Conservation (phyloP, 2,113 vertebrate species). For the Nettapus auritus region DNA sequence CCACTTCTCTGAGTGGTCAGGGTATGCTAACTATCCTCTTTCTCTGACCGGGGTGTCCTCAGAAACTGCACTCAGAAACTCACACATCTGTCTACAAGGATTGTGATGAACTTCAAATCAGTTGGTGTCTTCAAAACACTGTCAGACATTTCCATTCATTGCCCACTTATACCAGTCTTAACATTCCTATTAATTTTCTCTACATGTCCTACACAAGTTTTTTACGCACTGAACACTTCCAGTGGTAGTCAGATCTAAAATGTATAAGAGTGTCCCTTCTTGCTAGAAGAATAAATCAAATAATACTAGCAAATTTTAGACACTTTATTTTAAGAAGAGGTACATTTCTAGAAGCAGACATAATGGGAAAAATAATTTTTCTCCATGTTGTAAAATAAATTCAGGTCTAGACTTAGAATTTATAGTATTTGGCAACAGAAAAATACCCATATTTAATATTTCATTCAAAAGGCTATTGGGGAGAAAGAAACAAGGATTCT, state of each 20-base stretch:
- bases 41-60: not conserved
- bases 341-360: conserved; percentile 17
- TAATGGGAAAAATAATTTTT: conserved; percentile 28
- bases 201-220: not conserved
- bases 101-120: not conserved
- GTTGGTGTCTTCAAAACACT: not conserved
- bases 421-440: conserved; percentile 19
- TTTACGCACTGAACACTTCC: not conserved
- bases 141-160: not conserved
- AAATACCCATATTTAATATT: not conserved
- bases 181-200: not conserved
- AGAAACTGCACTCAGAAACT: not conserved
- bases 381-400: conserved; percentile 20
- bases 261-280: not conserved
- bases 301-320: not conserved
- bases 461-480: not conserved
- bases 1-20: not conserved
- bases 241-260: not conserved
- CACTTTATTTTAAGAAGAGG: conserved; percentile 46
- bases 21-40: not conserved
- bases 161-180: not conserved
- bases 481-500: not conserved
- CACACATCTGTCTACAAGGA: not conserved
- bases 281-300: conserved; percentile 37
- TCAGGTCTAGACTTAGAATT: not conserved